Conservation (phyloP, 2,797 vertebrate species). For the Tauraco hartlaubi region DNA sequence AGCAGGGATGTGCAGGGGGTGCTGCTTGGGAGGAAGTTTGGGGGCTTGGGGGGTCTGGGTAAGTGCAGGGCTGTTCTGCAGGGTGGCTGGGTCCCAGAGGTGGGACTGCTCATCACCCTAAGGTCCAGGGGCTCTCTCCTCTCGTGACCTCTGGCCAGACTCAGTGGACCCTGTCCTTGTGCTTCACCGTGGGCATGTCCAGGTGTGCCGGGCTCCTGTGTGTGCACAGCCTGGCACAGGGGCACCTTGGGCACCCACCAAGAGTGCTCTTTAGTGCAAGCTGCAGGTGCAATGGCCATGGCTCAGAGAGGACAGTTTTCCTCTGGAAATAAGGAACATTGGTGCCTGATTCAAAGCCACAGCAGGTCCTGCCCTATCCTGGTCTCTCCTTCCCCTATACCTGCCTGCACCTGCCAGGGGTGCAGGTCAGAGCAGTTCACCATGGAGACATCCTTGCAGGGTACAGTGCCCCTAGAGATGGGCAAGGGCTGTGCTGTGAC, state of each 20-base stretch:
- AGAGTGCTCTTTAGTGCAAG: neutral
- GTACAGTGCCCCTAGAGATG: neutral
- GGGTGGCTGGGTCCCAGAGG: neutral
- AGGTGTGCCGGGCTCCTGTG: neutral
- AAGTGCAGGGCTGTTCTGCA: neutral
- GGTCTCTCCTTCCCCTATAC: rapidly evolving
- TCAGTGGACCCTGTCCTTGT: neutral
- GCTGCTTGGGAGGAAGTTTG: neutral
- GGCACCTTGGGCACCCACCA: neutral
- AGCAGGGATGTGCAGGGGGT: neutral
- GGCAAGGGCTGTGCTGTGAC: neutral
- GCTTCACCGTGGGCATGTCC: neutral
- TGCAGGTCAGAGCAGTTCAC: neutral
- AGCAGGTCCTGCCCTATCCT: neutral
- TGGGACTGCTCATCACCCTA: neutral
- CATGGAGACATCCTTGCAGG: neutral
- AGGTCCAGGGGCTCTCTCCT: neutral
- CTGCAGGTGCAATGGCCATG: neutral
- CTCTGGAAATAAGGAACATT: neutral
- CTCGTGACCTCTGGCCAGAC: neutral
- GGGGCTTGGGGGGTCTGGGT: too few species aligned
- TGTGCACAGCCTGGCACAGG: neutral
- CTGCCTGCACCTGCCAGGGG: neutral
- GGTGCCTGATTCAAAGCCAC: neutral
- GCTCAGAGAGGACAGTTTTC: neutral